Conservation (phyloP, 2,888 invertebrate species). For the Chalcosyrphus nemorum region DNA sequence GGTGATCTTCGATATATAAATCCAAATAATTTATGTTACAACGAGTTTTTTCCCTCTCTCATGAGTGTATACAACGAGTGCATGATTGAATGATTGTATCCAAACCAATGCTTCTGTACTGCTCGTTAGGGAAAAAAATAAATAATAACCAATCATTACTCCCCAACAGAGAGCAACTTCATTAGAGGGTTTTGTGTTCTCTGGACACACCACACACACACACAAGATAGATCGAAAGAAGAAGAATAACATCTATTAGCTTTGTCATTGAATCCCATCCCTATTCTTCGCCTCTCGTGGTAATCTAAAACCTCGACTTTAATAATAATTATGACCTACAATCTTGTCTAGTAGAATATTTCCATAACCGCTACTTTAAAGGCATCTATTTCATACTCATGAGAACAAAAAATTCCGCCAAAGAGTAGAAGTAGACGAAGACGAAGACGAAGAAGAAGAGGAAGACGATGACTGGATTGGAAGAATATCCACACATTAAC, state of each 20-base stretch:
- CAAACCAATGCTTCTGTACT: neutral
- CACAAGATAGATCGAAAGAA: too few species aligned
- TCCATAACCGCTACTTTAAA: conserved; percentile 43
- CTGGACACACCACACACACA: too few species aligned
- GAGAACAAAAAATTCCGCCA: conserved; percentile 7
- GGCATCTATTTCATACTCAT: neutral
- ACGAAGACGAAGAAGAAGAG: too few species aligned
- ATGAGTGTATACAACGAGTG: conserved; percentile 12
- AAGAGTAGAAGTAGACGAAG: neutral
- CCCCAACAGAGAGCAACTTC: neutral
- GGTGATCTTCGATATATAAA: conserved; percentile 28
- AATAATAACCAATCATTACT: conserved; percentile 22
- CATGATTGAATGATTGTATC: neutral
- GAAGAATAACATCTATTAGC: conserved; percentile 15
- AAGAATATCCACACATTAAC: conserved; percentile 31
- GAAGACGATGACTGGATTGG: neutral
- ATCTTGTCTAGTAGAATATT: conserved; percentile 23
- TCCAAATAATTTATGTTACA: conserved; percentile 48
- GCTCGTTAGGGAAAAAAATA: conserved; percentile 10
- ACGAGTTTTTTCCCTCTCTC: too few species aligned
- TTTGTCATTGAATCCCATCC: neutral
- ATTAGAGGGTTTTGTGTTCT: conserved; percentile 7
- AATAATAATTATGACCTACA: conserved; percentile 36
- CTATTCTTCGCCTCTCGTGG: conserved; percentile 6
- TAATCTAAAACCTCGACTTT: conserved; percentile 8